Conservation (phyloP, 2,113 vertebrate species). For the Pseudorectes ferrugineus region DNA sequence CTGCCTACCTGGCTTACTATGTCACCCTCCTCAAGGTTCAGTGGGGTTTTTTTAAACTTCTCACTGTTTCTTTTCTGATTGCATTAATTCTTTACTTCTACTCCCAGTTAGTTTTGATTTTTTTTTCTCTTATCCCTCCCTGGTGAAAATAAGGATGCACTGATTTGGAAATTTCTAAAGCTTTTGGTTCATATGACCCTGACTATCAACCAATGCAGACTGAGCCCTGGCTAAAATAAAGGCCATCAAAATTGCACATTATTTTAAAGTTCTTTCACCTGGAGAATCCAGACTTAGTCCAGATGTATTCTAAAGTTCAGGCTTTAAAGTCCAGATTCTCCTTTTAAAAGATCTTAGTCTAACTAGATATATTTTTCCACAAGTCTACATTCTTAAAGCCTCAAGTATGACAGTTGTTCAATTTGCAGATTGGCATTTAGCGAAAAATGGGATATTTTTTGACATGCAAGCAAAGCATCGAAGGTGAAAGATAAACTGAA, state of each 20-base stretch:
- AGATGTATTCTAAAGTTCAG: neutral
- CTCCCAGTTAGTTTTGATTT: rapidly evolving
- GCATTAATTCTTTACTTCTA: neutral
- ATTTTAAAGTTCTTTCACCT: neutral
- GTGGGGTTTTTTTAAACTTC: neutral
- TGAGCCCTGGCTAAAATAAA: neutral
- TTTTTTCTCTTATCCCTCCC: neutral
- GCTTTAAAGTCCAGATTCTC: neutral
- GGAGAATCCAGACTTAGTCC: neutral
- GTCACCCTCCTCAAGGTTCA: neutral
- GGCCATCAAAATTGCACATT: neutral
- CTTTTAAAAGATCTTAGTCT: neutral
- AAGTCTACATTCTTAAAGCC: neutral
- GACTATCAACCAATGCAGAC: neutral
- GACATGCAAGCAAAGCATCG: neutral
- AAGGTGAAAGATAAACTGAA: neutral
- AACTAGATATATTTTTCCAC: neutral
- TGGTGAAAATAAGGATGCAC: neutral
- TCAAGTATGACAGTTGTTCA: neutral
- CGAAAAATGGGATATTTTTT: neutral
- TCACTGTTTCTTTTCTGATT: neutral
- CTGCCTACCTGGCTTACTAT: neutral
- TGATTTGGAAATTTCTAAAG: neutral
- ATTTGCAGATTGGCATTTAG: neutral
- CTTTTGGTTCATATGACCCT: neutral